These are phyloP conservation scores for Schrankia costaestrigalis DNA, from an alignment of 2,888 invertebrate genomes.

Conservation along the genomic window DNA sequence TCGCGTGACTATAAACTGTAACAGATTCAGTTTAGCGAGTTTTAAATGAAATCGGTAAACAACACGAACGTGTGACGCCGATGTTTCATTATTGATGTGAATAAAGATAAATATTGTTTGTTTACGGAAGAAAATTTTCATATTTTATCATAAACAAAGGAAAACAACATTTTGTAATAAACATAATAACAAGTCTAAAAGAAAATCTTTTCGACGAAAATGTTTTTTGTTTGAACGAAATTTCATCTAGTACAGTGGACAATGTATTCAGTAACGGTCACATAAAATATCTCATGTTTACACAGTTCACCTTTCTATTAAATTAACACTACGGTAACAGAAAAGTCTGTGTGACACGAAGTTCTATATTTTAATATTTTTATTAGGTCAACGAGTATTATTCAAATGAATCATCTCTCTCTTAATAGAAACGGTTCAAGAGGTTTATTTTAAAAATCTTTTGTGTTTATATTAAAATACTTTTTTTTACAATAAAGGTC, in stretches of 20 bases:
- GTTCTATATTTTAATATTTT: slow-evolving; percentile 8
- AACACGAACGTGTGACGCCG: slow-evolving; percentile 21
- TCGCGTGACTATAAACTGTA: slow-evolving; percentile 35
- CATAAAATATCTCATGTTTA: slow-evolving; percentile 9
- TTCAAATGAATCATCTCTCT: slow-evolving; percentile 11
- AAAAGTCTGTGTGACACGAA: slow-evolving; percentile 7
- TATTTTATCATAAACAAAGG: slow-evolving; percentile 3
- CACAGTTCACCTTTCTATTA: slow-evolving; percentile 7
- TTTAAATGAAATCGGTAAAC: slow-evolving; percentile 29
- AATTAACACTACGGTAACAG: slow-evolving; percentile 4
- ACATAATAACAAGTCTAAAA: too few relatives aligned
- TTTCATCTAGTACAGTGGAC: slow-evolving; percentile 3
- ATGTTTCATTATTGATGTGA: slow-evolving; percentile 27
- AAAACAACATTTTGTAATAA: too few relatives aligned
- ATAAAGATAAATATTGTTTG: slow-evolving; percentile 18
- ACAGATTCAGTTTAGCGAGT: slow-evolving; percentile 22
- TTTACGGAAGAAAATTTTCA: slow-evolving; percentile 16
- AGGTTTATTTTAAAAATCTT: slow-evolving; percentile 2
- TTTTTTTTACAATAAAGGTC: too few relatives aligned
- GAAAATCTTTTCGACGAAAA: background rate
- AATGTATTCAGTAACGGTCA: slow-evolving; percentile 4
- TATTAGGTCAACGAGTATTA: slow-evolving; percentile 12
- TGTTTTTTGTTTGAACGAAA: background rate
- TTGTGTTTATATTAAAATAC: too few relatives aligned
- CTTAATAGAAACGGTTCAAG: slow-evolving; percentile 3